Evolutionary conservation across 2,113 vertebrate species (phyloP), one percentile per base, ranked within the genome.

Genomic region (Microcebus griseorufus): DNA sequence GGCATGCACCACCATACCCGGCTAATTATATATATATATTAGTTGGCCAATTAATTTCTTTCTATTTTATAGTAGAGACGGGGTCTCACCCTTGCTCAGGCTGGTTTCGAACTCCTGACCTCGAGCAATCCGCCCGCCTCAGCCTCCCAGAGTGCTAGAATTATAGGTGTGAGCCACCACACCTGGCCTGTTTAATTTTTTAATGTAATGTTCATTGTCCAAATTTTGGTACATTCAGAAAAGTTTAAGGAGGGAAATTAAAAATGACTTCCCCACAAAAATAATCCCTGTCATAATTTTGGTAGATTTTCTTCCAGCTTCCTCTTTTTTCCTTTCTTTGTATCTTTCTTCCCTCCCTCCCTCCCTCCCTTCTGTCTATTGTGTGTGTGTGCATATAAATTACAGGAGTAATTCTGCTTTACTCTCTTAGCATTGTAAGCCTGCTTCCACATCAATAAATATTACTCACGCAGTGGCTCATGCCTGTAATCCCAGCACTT

Each of bases 181-280:
- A 5, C 42, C 42, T 5, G 42, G 42, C 42, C 42, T 55, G 60
- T 72, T 67, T 80, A 60, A 53, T 65, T 93, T 67, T 67, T 89
- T 65, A 25, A 81, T 34, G 5, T 62, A 62, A 55, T 73, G 23
- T 45, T 79, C 29, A 62, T 65, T 83, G 39, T 65, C n/a, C 88
- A 88, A 20, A 75, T 67, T 79, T 88, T 73, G 69, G 69, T 88
- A 90, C 87, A 90, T 81, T 69, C 29, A 73, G 37, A 83, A 78
- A 78, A 60, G 32, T 83, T 96, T 78, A 84, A 55, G 32, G 37
- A 45, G 37, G 25, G 12, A 88, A 69, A 95, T 29, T 69, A n/a
- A 85, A 92, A 95, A 69, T 58, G 45, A 88, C 55, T 85, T 80
- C 27, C 7, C 2, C 65, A 93, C 51, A 76, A 45, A 95, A 88